Conservation (phyloP, 1,140 invertebrate species). For the Drosophila lini region DNA sequence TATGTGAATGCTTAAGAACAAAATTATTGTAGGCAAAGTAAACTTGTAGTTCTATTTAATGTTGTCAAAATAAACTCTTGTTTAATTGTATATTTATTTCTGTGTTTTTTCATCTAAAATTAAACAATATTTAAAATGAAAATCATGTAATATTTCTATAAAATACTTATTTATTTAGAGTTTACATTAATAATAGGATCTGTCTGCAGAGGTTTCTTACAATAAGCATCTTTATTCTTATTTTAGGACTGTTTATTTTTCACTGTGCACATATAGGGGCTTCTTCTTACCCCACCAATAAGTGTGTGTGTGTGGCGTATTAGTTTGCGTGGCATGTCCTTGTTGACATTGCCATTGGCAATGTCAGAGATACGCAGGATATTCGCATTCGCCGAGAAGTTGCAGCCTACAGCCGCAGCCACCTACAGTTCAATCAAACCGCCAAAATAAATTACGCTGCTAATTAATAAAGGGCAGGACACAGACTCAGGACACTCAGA, state of each 20-base stretch:
- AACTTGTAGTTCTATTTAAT: no score
- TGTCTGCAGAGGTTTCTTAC: no score
- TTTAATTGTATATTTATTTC: no score
- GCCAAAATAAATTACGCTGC: conserved; percentile 64
- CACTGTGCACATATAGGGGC: conserved; percentile 7
- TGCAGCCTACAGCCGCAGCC: conserved; percentile 17
- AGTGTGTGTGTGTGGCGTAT: conserved; percentile 43
- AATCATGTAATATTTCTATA: no score
- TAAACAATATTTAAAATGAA: no score
- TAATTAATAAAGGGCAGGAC: conserved; percentile 70
- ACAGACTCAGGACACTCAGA: background rate
- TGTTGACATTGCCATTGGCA: conserved; percentile 73
- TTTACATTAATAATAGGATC: background rate
- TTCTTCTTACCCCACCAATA: background rate
- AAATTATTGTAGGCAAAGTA: no score
- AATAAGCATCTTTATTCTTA: no score
- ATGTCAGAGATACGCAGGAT: conserved; percentile 17
- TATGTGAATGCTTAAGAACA: no score
- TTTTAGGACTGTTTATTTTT: background rate
- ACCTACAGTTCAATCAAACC: conserved; percentile 57
- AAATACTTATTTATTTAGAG: no score
- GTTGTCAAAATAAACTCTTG: no score
- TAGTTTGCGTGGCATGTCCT: conserved; percentile 74
- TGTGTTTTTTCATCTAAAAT: no score
- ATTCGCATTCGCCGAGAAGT: background rate